Evolutionary conservation across 2,888 invertebrate genomes (phyloP), one percentile per base, ranked within the genome.

Genomic region (Mantis religiosa): DNA sequence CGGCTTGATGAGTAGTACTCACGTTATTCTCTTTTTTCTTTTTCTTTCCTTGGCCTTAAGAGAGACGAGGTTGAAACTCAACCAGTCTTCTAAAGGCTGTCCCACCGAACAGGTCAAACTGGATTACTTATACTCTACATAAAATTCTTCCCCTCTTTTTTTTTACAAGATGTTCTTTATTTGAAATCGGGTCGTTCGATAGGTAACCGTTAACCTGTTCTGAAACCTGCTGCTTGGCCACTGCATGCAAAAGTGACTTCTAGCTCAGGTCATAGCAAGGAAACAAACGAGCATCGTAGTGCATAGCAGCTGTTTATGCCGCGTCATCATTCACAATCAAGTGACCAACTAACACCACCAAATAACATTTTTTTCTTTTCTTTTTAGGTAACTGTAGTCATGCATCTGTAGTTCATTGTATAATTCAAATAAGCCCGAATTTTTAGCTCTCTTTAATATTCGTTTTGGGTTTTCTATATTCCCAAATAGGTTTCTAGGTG

Each of bases 171-270:
- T 14, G 84, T 84, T 84, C 30, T 84, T 84, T 84, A 84, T 85
- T 85, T 85, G n/a, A 85, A 85, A 54, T 85, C 85, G 28, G 54
- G 85, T 85, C 47, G 85, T 27, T 85, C 27, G n/a, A 54, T 85
- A 85, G 28, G 34, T 85, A 85, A 85, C 85, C 85, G 85, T 85
- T 85, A 85, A 54, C 54, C 85, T 85, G 85, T 54, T 85, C 47
- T 54, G 15, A 85, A 84, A 84, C 84, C 84, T 84, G 84, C 34
- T 12, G 54, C 47, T 27, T 28, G 83, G 6, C 28, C 4, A 14
- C 4, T 83, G 27, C 83, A 14, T 83, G 83, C 83, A 83, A 83
- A 28, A 83, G 83, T 0, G 83, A 28, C 14, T 8, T 83, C 3
- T 28, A 15, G 6, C 28, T 28, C 28, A 28, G 27, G 28, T 28